Conservation (phyloP, 1,140 invertebrate genomes). For the Sesamia nonagrioides region DNA sequence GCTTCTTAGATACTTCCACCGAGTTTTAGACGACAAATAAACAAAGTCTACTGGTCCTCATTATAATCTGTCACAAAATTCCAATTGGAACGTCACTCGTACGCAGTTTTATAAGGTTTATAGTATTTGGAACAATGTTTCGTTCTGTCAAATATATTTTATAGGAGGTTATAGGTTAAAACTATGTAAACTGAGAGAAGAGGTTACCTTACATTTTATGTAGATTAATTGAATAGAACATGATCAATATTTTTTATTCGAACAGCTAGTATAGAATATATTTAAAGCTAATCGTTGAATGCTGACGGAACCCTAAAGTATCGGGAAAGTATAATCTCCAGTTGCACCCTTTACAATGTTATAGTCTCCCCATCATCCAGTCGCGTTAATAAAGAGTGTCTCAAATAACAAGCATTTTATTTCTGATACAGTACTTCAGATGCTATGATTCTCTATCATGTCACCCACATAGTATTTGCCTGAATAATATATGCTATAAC, state of each 20-base stretch:
- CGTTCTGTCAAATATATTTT: constrained; percentile 21
- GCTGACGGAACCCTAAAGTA: constrained; percentile 4
- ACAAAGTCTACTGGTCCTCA: constrained; percentile 28
- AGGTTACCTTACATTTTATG: constrained; percentile 30
- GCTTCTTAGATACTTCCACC: neutral
- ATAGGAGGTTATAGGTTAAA: constrained; percentile 33
- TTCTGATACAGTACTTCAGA: neutral
- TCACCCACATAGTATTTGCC: too few relatives aligned
- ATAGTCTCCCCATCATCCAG: constrained; percentile 15
- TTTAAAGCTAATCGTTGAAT: neutral
- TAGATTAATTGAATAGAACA: neutral
- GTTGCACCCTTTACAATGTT: constrained; percentile 19
- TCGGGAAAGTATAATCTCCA: constrained; percentile 2
- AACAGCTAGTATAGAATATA: neutral
- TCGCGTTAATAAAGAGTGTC: constrained; percentile 27
- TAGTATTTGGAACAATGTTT: constrained; percentile 25
- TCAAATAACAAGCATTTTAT: constrained; percentile 5
- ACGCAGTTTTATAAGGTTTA: constrained; percentile 32
- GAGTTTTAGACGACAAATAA: neutral
- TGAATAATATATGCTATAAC: too few relatives aligned
- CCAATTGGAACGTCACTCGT: constrained; percentile 23
- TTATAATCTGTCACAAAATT: constrained; percentile 39
- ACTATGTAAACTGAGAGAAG: constrained; percentile 30
- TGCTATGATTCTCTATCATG: too few relatives aligned
- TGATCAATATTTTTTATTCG: constrained; percentile 3